Evolutionary conservation across 2,113 vertebrate genomes (phyloP).

Genomic region (Bubo blakistoni): DNA sequence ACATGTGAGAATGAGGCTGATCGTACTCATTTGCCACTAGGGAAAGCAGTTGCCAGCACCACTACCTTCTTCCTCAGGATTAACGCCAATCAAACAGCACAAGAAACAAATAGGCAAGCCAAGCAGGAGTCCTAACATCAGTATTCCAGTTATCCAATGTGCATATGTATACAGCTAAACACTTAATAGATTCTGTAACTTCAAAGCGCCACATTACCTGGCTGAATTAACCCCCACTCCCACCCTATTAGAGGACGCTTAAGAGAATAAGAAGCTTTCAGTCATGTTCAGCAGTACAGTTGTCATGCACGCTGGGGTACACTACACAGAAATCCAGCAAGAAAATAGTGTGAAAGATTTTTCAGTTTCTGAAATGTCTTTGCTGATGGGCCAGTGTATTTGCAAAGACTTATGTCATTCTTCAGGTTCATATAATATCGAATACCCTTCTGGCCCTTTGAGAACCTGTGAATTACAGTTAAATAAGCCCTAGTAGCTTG

Average conservation of each 20-base stretch:
- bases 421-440: not conserved
- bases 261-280: not conserved
- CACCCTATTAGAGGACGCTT: not conserved
- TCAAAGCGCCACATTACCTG: not conserved
- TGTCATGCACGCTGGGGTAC: not conserved
- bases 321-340: not conserved
- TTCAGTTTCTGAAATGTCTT: not conserved
- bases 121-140: not conserved
- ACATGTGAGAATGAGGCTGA: not conserved
- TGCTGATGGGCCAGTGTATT: not conserved
- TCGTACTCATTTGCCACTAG: not conserved
- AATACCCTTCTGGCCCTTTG: not conserved
- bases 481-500: not conserved
- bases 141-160: not conserved
- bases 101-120: not conserved
- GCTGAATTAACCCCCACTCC: not conserved
- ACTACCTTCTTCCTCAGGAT: not conserved
- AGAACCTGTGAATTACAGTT: not conserved
- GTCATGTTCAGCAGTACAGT: not conserved
- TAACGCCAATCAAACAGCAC: not conserved
- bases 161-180: not conserved
- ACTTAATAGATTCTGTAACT: not conserved
- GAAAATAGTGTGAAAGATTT: not conserved
- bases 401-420: not conserved
- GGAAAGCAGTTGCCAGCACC: not conserved